A percentile compares a stretch with the other conserved stretches of the same genome.
phyloP scores from a whole-genome alignment of 2,113 vertebrate genomes.

The Ceyx cyanopectus region DNA sequence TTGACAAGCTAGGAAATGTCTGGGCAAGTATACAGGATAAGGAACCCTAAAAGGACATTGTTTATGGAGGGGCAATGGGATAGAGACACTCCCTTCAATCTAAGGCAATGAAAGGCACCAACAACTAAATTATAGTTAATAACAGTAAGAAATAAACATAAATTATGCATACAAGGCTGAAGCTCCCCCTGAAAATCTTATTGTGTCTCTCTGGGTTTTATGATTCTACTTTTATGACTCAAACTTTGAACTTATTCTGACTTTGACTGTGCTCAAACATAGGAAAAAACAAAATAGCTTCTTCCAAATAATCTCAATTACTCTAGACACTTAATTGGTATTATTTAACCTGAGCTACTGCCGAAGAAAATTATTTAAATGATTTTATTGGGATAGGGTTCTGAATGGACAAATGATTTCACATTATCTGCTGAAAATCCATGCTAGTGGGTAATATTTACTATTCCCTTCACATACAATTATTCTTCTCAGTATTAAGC shows the following conservation, averaged over 20 bases:
- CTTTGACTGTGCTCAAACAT: neutral
- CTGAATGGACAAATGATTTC: neutral
- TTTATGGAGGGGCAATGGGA: constrained; percentile 46
- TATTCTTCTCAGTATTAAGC: constrained; percentile 52
- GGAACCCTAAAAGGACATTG: constrained; percentile 55
- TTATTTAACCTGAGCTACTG: neutral
- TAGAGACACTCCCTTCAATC: constrained; percentile 61
- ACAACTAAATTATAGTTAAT: constrained; percentile 65
- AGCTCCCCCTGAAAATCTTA: constrained; percentile 9
- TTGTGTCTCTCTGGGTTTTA: neutral
- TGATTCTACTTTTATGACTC: neutral
- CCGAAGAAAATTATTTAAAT: neutral
- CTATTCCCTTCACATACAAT: constrained; percentile 51
- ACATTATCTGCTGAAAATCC: constrained; percentile 15
- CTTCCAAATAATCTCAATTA: neutral
- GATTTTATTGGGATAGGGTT: neutral
- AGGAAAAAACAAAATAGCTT: neutral
- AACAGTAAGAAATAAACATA: constrained; percentile 68
- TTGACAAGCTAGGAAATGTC: constrained; percentile 44
- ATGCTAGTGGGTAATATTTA: neutral
- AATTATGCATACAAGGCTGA: constrained; percentile 18
- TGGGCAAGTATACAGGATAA: constrained; percentile 35
- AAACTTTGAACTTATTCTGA: neutral
- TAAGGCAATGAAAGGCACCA: constrained; percentile 50
- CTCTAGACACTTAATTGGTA: neutral